Base-by-base conservation (phyloP, 35 echinoderm and acorn worm species). In the Diadema setosum region DNA sequence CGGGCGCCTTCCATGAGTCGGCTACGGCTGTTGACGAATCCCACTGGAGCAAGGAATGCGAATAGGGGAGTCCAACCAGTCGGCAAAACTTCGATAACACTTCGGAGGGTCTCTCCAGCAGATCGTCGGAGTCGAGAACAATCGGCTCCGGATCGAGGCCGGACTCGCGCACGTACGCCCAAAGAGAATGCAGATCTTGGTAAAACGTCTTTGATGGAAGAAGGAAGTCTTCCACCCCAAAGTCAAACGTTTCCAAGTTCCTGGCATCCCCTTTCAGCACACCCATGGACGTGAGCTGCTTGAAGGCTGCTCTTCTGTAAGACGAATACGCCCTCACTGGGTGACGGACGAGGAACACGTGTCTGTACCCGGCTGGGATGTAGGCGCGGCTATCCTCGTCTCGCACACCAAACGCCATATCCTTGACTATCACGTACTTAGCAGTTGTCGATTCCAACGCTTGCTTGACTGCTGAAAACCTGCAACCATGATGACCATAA, bases 41-140 rank as follows among this genome's bases (percentile, higher is more conserved):
- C 91, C 91, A 93, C 36, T 88, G 23, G 12, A 93, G 75, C 46
- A 81, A 52, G 12, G 35, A 50, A 3, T 93, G 73, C 3, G 65
- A 46, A 42, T 81, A 93, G 1, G 91, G 91, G 25, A 93, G 65
- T 6, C 91, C 91, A 45, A 87, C 65, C 2, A 42, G 52, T 15
- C 17, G 23, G 40, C 91, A 93, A 31, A 69, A 93, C 34, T 87
- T 74, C 48, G 15, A 45, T 18, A 93, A 27, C 12, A 87, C 82
- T 20, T 88, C 39, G 16, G 78, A 34, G 11, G 91, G 91, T 43
- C 81, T 39, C 5, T 57, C 80, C 31, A 65, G 70, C 30, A 87
- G 75, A 40, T 91, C 89, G 39, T 90, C 87, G 30, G 75, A 49
- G 35, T 90, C 88, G 26, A 87, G 70, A 1, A 87, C 43, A 21